Evolutionary conservation across 2,888 invertebrate genomes (phyloP), one percentile per base, ranked within the genome.

Genomic region (Drosophila niveifrons): DNA sequence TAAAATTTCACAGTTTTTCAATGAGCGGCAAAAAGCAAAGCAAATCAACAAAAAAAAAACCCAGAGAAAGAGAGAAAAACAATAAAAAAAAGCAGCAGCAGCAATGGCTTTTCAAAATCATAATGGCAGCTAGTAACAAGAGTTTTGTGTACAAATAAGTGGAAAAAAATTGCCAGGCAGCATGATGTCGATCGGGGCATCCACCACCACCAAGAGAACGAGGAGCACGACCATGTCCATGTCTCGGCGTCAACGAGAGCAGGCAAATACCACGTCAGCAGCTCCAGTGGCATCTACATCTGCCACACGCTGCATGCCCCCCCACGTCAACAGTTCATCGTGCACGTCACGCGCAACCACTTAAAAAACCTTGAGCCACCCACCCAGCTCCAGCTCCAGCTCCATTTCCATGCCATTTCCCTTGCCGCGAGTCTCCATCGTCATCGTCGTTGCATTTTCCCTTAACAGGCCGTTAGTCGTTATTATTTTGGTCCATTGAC

Each of bases 51-150:
- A 28, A 57, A 48, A 53, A 50, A 50, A 57, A 55, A 61, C 0
- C 3, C 23, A 4, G 6, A n/a, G n/a, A n/a, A n/a, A n/a, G 23
- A 59, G 53, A 66, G 55, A 52, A 66, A 56, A 50, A 44, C 48
- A 51, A 56, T 64, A 56, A 52, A 78, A 81, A 28, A 66, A 68
- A 68, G 43, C 28, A 58, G 17, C 13, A 58, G 61, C 72, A 66
- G 75, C 88, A 90, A 90, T 90, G 90, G 91, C 90, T 91, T 91
- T 91, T 91, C 84, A 90, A 91, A 90, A 91, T 88, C 90, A 91
- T 91, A 91, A 91, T 91, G 90, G 90, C 90, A 91, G 90, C 91
- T 90, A 88, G 90, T 90, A 90, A 90, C 90, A 88, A 90, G 90
- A 88, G 90, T 88, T 90, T 85, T 88, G 86, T 86, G 88, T 78